These are phyloP conservation scores for Cheilosia scutellata DNA, from an alignment of 2,888 invertebrate species.

Conservation along the genomic window DNA sequence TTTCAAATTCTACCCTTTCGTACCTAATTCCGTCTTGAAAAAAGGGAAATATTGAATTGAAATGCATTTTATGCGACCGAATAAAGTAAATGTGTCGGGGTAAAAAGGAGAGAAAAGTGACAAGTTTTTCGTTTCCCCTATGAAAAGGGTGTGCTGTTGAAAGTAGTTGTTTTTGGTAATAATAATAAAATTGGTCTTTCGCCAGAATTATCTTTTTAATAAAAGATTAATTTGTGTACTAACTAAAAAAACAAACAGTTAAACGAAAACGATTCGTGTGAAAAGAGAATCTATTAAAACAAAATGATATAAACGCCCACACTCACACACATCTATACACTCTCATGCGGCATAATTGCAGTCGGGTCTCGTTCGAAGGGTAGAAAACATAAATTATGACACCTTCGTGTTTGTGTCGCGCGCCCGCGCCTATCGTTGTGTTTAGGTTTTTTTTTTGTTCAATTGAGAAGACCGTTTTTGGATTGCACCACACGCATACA, in stretches of 20 bases:
- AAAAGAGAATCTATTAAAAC: constrained; percentile 64
- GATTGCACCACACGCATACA: constrained; percentile 57
- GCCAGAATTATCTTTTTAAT: not conserved
- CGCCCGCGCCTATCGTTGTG: constrained; percentile 57
- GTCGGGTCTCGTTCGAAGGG: constrained; percentile 66
- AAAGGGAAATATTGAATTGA: constrained; percentile 10
- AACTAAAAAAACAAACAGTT: constrained; percentile 10
- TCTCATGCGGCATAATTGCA: constrained; percentile 60
- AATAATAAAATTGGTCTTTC: constrained; percentile 2
- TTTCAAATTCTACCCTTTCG: not conserved
- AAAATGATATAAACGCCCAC: constrained; percentile 70
- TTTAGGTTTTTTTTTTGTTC: constrained; percentile 62
- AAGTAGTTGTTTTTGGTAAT: constrained; percentile 30
- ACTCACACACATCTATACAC: constrained; percentile 35
- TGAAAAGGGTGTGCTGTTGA: constrained; percentile 15
- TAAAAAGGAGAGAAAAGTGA: constrained; percentile 34
- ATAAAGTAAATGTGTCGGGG: constrained; percentile 7
- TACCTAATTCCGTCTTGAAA: not conserved
- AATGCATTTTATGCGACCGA: constrained; percentile 55
- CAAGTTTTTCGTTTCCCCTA: constrained; percentile 4
- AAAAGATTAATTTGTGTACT: constrained; percentile 13
- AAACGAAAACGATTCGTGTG: constrained; percentile 52
- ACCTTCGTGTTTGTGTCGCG: constrained; percentile 59
- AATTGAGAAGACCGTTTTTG: constrained; percentile 22
- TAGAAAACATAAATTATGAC: constrained; percentile 75